Evolutionary conservation across 2,888 invertebrate species (phyloP).

Genomic region (Platerodrilus igneus): DNA sequence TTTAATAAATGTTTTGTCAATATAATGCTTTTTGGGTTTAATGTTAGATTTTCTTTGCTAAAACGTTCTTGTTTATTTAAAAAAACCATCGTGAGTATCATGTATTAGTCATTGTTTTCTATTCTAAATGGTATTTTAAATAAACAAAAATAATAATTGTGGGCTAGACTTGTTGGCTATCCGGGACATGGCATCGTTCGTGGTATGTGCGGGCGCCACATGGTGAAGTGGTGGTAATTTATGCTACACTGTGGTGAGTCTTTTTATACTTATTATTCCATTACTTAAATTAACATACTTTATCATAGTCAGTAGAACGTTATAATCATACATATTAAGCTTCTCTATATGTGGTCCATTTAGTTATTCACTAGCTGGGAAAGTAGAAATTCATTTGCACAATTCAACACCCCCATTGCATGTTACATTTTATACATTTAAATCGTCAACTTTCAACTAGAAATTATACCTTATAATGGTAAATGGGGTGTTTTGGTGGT

Average conservation of each 20-base stretch:
- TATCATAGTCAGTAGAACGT: constrained; percentile 29
- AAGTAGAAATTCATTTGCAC: constrained; percentile 18
- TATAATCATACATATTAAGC: constrained; percentile 21
- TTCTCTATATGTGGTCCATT: constrained; percentile 32
- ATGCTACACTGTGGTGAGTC: constrained; percentile 50
- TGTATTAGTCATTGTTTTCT: too few relatives aligned
- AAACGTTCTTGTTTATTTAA: constrained; percentile 25
- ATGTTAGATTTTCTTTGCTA: constrained; percentile 47
- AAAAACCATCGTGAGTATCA: background rate
- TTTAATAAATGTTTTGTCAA: constrained; percentile 51
- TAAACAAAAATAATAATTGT: constrained; percentile 39
- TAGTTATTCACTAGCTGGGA: constrained; percentile 18
- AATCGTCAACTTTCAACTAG: too few relatives aligned
- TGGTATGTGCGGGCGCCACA: constrained; percentile 47
- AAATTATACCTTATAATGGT: too few relatives aligned
- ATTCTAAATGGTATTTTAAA: constrained; percentile 25
- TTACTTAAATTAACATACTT: constrained; percentile 35
- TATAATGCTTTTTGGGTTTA: constrained; percentile 50
- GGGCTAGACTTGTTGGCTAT: constrained; percentile 46
- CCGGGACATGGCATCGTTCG: constrained; percentile 46
- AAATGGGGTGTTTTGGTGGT: too few relatives aligned
- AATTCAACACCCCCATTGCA: constrained; percentile 20
- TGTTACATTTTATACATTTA: constrained; percentile 19
- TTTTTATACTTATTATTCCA: constrained; percentile 43
- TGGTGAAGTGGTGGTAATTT: constrained; percentile 46